Evolutionary conservation across 2,797 vertebrate species (phyloP), one percentile per base, ranked within the genome.

Genomic region (Australoheros facetus): DNA sequence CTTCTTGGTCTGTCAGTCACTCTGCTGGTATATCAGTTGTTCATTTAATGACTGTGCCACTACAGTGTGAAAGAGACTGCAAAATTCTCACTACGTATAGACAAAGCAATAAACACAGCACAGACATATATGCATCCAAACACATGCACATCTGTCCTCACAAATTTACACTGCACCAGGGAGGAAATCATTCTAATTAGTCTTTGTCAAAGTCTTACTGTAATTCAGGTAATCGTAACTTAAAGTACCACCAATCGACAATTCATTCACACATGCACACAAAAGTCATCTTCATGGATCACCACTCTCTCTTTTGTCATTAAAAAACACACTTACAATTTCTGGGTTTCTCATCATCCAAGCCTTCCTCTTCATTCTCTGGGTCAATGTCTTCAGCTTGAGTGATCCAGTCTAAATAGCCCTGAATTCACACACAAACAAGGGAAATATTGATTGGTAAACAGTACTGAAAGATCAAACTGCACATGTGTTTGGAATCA

Each of bases 311-410:
- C 7, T 73, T 42, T 19, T 10, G 74, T 26, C 34, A 39, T 62
- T 42, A 37, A 71, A 56, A 56, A 3, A 70, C 32, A 73, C 58
- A 69, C 98, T 99, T 94, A 99, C 98, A 95, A 95, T 98, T 99
- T 93, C 98, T 96, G 54, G 98, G 98, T 83, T 99, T 99, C 88
- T 98, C 98, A 70, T 99, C 98, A 1, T 98, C 97, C 93, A 98
- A 92, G 85, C 97, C 98, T 86, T 99, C 98, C 19, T 99, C 98
- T 88, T 99, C 98, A 4, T 99, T 99, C 94, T 99, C 98, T 0
- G 98, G 98, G 92, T 99, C 98, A 4, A 99, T 99, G 88, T 99
- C 98, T 93, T 99, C 98, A 4, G 98, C 98, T 94, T 99, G 98
- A 59, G 98, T 99, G 95, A 99, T 99, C 98, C 98, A 99, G 94